Evolutionary conservation across 2,888 invertebrate species (phyloP).

Genomic region (Scaptomyza polygonia): DNA sequence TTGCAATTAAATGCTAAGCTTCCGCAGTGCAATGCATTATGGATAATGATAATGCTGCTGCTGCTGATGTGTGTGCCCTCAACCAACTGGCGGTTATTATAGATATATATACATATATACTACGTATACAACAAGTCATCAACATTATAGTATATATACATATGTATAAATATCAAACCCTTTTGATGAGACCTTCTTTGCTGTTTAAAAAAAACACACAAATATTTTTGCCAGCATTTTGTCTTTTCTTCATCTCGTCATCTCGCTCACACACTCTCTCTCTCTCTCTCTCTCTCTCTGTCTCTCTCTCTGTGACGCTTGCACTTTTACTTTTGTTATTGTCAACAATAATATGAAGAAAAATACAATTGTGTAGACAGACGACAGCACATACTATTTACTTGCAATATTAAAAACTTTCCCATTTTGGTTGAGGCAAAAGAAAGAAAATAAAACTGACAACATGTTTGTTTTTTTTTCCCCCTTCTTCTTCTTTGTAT

Average conservation of each 20-base stretch:
- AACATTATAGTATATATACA: slow-evolving; percentile 17
- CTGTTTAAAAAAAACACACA: no score
- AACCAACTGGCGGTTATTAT: slow-evolving; percentile 29
- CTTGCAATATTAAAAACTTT: slow-evolving; percentile 45
- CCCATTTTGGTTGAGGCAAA: slow-evolving; percentile 51
- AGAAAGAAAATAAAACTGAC: slow-evolving; percentile 9
- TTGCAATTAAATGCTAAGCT: slow-evolving; percentile 67
- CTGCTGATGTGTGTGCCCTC: slow-evolving; percentile 24
- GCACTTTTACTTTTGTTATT: slow-evolving; percentile 62
- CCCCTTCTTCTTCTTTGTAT: no score
- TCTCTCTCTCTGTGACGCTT: slow-evolving; percentile 21
- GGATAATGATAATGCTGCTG: slow-evolving; percentile 13
- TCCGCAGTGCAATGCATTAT: slow-evolving; percentile 57
- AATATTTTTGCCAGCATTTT: slow-evolving; percentile 1
- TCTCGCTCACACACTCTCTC: slow-evolving; percentile 3
- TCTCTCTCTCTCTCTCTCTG: background rate
- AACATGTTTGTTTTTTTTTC: slow-evolving; percentile 22
- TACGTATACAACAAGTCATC: slow-evolving; percentile 14
- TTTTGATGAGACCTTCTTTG: slow-evolving; percentile 2
- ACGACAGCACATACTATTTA: background rate
- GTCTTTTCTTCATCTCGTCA: slow-evolving; percentile 12
- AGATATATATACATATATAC: slow-evolving; percentile 1
- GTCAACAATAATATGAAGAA: slow-evolving; percentile 59
- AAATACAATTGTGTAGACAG: slow-evolving; percentile 51
- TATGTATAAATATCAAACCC: background rate